Evolutionary conservation across 2,888 invertebrate species (phyloP).

Genomic region (Rhopalosiphum nymphaeae): DNA sequence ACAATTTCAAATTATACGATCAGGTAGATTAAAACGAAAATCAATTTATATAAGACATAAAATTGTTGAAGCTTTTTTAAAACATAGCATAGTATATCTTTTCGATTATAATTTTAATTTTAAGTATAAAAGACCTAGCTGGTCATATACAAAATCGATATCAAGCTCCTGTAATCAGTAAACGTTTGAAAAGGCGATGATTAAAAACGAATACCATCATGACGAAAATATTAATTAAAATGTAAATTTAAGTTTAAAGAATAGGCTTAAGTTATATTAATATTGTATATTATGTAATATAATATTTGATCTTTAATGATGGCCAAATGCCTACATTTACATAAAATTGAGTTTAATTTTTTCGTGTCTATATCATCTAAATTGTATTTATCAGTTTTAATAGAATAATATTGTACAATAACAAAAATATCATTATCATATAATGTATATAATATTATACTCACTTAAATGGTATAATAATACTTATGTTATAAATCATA

Average conservation of each 20-base stretch:
- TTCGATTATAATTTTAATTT: neutral
- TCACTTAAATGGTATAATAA: neutral
- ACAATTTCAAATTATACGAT: neutral
- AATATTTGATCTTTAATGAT: neutral
- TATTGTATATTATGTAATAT: neutral
- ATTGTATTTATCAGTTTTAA: neutral
- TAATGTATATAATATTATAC: neutral
- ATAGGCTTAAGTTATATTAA: neutral
- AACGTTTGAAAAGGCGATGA: neutral
- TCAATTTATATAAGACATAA: neutral
- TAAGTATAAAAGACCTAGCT: neutral
- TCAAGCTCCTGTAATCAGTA: neutral
- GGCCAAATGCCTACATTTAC: neutral
- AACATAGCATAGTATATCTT: neutral
- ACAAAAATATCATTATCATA: neutral
- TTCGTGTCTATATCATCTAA: neutral
- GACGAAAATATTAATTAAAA: constrained; percentile 18
- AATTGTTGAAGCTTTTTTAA: neutral
- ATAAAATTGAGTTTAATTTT: neutral
- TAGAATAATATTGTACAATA: neutral
- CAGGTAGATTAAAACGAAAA: neutral
- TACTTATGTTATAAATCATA: neutral
- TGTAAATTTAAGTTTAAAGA: neutral
- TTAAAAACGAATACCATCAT: neutral
- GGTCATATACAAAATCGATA: neutral